phyloP scores from a whole-genome alignment of 2,797 vertebrate species.

The Carduelis carduelis region DNA sequence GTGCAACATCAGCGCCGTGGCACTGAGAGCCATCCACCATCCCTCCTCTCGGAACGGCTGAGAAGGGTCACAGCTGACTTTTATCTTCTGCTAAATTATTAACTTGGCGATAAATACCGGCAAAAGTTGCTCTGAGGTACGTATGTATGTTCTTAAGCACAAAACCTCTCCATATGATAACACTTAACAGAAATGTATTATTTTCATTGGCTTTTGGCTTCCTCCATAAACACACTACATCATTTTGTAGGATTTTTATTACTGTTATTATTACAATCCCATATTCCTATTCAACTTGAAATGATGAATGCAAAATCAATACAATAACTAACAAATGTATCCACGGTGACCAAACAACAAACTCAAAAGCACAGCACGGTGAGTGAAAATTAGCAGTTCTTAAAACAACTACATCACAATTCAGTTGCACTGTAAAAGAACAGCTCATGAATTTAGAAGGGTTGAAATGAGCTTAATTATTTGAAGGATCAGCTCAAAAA shows the following conservation, averaged over 20 bases:
- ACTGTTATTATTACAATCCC: not conserved
- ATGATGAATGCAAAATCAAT: slow-evolving; percentile 45
- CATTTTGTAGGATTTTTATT: not conserved
- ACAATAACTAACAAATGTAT: slow-evolving; percentile 60
- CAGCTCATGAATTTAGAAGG: slow-evolving; percentile 12
- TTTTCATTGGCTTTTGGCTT: slow-evolving; percentile 44
- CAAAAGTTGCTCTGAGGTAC: not conserved
- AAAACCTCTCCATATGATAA: slow-evolving; percentile 15
- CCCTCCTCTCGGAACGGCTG: not conserved
- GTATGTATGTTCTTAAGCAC: not conserved
- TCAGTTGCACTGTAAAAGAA: slow-evolving; percentile 17
- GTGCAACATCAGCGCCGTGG: not conserved
- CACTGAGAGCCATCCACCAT: not conserved
- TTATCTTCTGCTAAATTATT: slow-evolving; percentile 32
- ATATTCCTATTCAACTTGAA: slow-evolving; percentile 41
- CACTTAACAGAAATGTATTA: slow-evolving; percentile 5
- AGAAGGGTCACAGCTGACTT: not conserved
- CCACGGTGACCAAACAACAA: slow-evolving; percentile 60
- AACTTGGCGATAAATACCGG: not conserved
- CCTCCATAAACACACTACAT: not conserved
- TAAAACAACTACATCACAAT: slow-evolving; percentile 46
- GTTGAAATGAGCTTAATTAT: not conserved
- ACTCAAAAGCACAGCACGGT: slow-evolving; percentile 36
- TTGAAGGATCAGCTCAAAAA: not conserved
- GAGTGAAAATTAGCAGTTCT: slow-evolving; percentile 51